These are phyloP conservation scores for Piezodorus guildinii DNA, from an alignment of 1,140 invertebrate species.

Conservation along the genomic window DNA sequence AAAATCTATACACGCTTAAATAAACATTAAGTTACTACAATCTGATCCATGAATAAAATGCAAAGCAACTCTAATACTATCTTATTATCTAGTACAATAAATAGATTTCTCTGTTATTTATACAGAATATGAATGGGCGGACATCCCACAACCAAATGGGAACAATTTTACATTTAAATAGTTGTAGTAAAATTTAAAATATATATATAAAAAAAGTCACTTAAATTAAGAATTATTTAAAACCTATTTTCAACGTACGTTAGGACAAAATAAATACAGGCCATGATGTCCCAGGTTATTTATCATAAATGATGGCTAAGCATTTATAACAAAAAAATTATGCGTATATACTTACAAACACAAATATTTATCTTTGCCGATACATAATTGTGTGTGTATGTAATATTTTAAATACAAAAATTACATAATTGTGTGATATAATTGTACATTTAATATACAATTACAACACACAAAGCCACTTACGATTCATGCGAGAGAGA, in stretches of 20 bases:
- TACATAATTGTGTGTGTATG: too few relatives aligned
- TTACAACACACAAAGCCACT: too few relatives aligned
- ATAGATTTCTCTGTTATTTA: conserved; percentile 19
- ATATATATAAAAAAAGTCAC: background rate
- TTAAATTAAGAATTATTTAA: conserved; percentile 14
- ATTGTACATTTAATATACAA: too few relatives aligned
- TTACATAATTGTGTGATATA: too few relatives aligned
- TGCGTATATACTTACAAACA: too few relatives aligned
- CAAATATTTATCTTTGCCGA: too few relatives aligned
- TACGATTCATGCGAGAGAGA: too few relatives aligned
- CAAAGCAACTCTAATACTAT: conserved; percentile 20
- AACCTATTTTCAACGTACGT: background rate
- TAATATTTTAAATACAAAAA: too few relatives aligned
- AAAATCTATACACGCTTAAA: conserved; percentile 14
- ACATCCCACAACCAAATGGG: conserved; percentile 23
- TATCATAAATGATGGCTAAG: background rate
- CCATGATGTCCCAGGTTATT: conserved; percentile 2
- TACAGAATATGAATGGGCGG: conserved; percentile 18
- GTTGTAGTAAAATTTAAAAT: background rate
- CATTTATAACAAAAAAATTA: too few relatives aligned
- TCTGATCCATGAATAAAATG: conserved; percentile 19
- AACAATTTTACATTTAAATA: conserved; percentile 2
- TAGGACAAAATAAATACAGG: conserved; percentile 10
- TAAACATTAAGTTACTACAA: conserved; percentile 12
- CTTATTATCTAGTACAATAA: conserved; percentile 18